These are phyloP conservation scores for Agelas oroides DNA, from an alignment of 37 sponge, comb jelly and placozoan species.

Conservation along the genomic window DNA sequence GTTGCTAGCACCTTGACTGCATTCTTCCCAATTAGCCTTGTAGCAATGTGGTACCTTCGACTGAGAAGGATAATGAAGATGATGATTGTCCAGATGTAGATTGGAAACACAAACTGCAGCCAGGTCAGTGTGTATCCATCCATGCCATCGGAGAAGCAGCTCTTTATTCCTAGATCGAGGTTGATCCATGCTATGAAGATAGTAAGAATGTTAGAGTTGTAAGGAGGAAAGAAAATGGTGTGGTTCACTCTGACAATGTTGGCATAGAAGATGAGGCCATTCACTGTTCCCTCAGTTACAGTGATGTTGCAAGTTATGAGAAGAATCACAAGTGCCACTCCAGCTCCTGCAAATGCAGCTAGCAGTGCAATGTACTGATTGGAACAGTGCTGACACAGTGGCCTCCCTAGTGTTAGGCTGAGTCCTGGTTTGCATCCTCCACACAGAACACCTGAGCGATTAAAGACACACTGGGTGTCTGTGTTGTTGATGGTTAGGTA, in stretches of 20 bases:
- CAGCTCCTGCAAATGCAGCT: neutral
- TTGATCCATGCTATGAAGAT: too few relatives aligned
- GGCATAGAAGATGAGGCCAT: too few relatives aligned
- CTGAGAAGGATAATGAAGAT: slow-evolving; percentile 12
- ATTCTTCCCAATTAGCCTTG: slow-evolving; percentile 25
- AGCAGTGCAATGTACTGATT: neutral
- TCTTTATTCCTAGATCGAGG: too few relatives aligned
- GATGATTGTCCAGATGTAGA: slow-evolving; percentile 3
- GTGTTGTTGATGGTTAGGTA: neutral
- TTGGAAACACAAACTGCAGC: too few relatives aligned
- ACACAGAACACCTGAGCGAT: slow-evolving; percentile 4
- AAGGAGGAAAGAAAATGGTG: too few relatives aligned
- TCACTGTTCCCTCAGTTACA: too few relatives aligned
- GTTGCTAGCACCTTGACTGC: slow-evolving; percentile 50
- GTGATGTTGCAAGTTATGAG: too few relatives aligned
- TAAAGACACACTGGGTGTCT: neutral
- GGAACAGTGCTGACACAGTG: neutral
- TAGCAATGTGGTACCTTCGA: neutral
- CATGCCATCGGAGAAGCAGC: too few relatives aligned
- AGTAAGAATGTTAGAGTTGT: too few relatives aligned
- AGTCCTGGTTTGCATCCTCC: slow-evolving; percentile 5
- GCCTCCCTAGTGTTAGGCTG: neutral
- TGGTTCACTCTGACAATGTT: too few relatives aligned
- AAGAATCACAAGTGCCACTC: neutral
- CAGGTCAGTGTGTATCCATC: too few relatives aligned